Base-by-base conservation (phyloP, 2,113 vertebrate species). In the Perca schrenkii region DNA sequence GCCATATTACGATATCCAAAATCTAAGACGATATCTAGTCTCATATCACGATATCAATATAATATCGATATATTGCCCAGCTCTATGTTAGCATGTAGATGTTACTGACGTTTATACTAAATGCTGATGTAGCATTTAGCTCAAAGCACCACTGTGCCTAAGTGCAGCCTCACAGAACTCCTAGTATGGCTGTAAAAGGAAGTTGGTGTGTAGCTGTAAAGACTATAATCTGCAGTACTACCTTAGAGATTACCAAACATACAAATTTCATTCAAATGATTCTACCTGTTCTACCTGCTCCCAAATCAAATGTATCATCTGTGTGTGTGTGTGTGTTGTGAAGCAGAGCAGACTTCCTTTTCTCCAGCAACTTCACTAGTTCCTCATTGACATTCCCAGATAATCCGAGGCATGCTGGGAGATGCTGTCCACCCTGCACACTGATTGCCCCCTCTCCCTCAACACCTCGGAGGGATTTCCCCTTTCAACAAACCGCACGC, bases 241-340 rank as follows among this genome's bases (percentile, higher is more conserved):
- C 8, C 21, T 61, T 40, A 19, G 14, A 36, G 15, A n/a, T 77
- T 60, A 40, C 60, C 25, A 19, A 52, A 34, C 71, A 88, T 81
- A 83, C 83, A 90, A 88, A 88, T 61, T 52, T 0, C 36, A 81
- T 79, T 75, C 74, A 86, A 86, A 90, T 62, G 3, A 52, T 19
- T 14, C n/a, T 21, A 67, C 74, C 61, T 40, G 75, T 10, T 63
- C 62, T 17, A 73, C 79, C 82, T 63, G 71, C 56, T 72, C 53
- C 47, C 17, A 43, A 25, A n/a, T 77, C 22, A 22, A 0, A 54
- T 66, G 19, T 15, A 11, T 16, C 15, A 28, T 22, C 15, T 43
- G 11, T 11, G 25, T 63, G 19, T 61, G 60, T 40, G 28, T 28
- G 28, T 28, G 28, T 28, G 25, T 47, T 60, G 34, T 31, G 2